A percentile compares a stretch with the other conserved stretches of the same genome.
These are phyloP conservation scores for Lasioglossum vierecki DNA, from an alignment of 2,888 invertebrate species.

Conservation along the genomic window DNA sequence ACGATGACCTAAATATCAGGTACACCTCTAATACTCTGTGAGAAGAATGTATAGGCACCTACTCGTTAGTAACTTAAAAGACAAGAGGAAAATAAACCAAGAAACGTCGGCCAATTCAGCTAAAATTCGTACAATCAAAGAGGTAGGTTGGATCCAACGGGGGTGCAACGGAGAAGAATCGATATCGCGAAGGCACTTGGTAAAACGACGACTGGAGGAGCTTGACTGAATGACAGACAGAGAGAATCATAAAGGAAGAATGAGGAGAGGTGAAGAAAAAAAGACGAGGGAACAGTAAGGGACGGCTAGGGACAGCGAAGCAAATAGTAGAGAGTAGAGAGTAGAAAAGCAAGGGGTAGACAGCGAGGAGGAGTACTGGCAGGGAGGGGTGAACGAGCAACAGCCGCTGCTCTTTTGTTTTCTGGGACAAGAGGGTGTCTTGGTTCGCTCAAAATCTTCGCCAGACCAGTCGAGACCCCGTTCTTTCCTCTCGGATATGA, in stretches of 20 bases:
- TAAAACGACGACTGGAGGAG: constrained; percentile 43
- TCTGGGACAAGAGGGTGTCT: constrained; percentile 76
- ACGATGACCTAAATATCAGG: background rate
- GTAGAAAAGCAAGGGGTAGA: constrained; percentile 21
- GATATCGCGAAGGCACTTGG: constrained; percentile 58
- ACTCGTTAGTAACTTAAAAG: background rate
- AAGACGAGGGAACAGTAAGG: constrained; percentile 5
- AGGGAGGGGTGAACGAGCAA: constrained; percentile 71
- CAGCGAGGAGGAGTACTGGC: constrained; percentile 10
- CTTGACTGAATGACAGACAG: constrained; percentile 6
- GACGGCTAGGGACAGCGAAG: constrained; percentile 8
- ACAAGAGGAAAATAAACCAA: background rate
- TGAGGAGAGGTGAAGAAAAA: constrained; percentile 33
- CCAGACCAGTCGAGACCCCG: constrained; percentile 57
- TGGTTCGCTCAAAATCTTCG: constrained; percentile 73
- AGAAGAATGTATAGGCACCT: background rate
- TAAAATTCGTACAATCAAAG: constrained; percentile 33
- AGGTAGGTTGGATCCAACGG: constrained; percentile 22
- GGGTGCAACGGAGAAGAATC: constrained; percentile 59
- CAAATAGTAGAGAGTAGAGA: constrained; percentile 16
- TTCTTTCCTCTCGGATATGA: constrained; percentile 37
- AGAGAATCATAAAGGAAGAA: constrained; percentile 14
- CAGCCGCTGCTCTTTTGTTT: constrained; percentile 81
- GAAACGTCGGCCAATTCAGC: constrained; percentile 22
- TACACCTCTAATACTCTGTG: background rate